phyloP scores from a whole-genome alignment of 2,797 vertebrate species.

The Periophthalmus magnuspinnatus region DNA sequence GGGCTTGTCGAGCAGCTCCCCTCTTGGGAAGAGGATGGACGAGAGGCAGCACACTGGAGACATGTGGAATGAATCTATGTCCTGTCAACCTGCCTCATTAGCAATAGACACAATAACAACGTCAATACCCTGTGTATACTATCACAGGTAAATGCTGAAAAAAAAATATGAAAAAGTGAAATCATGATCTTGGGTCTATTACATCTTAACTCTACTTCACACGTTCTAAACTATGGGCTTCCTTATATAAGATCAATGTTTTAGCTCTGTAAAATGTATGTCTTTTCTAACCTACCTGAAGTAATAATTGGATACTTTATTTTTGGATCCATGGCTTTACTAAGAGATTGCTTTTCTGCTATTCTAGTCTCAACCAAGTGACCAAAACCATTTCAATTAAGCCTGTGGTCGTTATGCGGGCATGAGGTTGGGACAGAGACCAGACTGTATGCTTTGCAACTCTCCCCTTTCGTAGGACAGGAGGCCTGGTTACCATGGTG shows the following conservation, averaged over 20 bases:
- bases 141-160: not conserved
- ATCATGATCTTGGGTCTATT: not conserved
- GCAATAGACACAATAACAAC: slow-evolving; percentile 15
- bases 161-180: not conserved
- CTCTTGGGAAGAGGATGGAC: slow-evolving; percentile 44
- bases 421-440: slow-evolving; percentile 43
- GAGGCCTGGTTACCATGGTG: slow-evolving; percentile 96
- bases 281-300: not conserved
- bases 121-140: not conserved
- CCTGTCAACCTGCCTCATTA: slow-evolving; percentile 58
- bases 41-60: slow-evolving; percentile 38
- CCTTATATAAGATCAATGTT: too few species aligned
- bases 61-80: slow-evolving; percentile 29
- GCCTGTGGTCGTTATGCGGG: slow-evolving; percentile 20
- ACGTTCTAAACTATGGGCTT: not conserved
- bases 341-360: not conserved
- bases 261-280: not conserved
- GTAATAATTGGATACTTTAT: not conserved
- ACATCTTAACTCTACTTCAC: not conserved
- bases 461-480: slow-evolving; percentile 77
- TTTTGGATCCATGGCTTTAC: not conserved
- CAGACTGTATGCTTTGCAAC: slow-evolving; percentile 51
- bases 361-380: not conserved
- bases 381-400: slow-evolving; percentile 4
- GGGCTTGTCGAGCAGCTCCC: slow-evolving; percentile 46